These are phyloP conservation scores for Poeciliopsis presidionis DNA, from an alignment of 2,797 vertebrate species.

Conservation along the genomic window DNA sequence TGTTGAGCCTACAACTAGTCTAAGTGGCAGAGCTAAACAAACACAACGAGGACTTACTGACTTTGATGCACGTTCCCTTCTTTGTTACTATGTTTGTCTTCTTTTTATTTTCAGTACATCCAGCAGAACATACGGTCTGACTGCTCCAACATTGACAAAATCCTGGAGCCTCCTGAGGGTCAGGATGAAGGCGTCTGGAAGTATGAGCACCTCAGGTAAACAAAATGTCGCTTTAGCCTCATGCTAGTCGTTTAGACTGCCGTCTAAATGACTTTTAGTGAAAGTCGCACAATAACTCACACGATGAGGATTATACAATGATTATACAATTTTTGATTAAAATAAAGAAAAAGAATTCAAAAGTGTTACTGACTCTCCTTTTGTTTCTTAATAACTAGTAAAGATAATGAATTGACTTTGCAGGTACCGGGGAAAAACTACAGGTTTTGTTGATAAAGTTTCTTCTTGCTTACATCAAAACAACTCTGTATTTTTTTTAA, in stretches of 20 bases:
- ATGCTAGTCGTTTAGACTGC: neutral
- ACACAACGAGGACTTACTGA: neutral
- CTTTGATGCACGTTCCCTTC: neutral
- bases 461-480: neutral
- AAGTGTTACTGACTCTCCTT: neutral
- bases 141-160: conserved; percentile 98
- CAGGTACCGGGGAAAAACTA: neutral
- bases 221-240: neutral
- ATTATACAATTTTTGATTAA: neutral
- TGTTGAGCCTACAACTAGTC: neutral
- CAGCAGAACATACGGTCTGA: conserved; percentile 97
- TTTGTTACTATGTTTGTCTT: conserved; percentile 1
- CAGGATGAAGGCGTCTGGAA: conserved; percentile 99
- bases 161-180: conserved; percentile 97
- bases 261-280: neutral
- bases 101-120: conserved; percentile 87
- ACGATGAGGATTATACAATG: no score
- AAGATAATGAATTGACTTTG: neutral
- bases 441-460: neutral
- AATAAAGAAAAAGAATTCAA: neutral
- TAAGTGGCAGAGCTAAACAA: neutral
- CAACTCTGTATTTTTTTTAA: neutral
- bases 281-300: neutral
- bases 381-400: neutral
- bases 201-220: conserved; percentile 96